Evolutionary conservation across 1,140 invertebrate genomes (phyloP).

Genomic region (Colletes latitarsis): DNA sequence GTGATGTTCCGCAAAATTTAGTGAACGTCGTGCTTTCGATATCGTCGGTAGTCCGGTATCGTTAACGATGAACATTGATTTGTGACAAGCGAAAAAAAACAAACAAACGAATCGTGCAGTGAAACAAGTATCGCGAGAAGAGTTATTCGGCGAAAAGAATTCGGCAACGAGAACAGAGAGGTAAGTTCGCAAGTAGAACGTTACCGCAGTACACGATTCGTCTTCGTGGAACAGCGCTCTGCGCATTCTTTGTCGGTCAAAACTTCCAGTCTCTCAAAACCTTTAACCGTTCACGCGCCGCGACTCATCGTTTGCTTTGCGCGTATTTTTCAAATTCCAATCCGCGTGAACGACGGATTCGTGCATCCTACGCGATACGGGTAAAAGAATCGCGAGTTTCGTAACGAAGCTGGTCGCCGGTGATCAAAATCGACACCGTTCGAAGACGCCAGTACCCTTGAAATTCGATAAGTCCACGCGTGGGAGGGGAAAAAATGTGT

Average conservation of each 20-base stretch:
- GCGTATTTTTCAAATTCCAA: slow-evolving; percentile 9
- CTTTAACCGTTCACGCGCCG: background rate
- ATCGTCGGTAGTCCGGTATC: background rate
- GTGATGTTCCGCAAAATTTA: background rate
- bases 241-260: slow-evolving; percentile 32
- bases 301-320: no score
- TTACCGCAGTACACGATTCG: background rate
- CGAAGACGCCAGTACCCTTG: slow-evolving; percentile 3
- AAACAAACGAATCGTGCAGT: background rate
- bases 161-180: background rate
- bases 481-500: background rate
- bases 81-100: background rate
- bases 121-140: background rate
- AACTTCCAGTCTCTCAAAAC: background rate
- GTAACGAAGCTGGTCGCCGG: background rate
- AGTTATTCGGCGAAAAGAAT: background rate
- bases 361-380: background rate
- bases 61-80: no score
- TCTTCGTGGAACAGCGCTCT: background rate
- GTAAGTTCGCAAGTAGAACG: slow-evolving; percentile 12
- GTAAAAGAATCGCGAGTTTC: slow-evolving; percentile 2
- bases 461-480: slow-evolving; percentile 28
- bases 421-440: slow-evolving; percentile 23
- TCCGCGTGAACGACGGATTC: background rate
- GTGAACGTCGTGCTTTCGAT: background rate